phyloP scores from a whole-genome alignment of 2,113 vertebrate species.

The Microcebus ravelobensis region DNA sequence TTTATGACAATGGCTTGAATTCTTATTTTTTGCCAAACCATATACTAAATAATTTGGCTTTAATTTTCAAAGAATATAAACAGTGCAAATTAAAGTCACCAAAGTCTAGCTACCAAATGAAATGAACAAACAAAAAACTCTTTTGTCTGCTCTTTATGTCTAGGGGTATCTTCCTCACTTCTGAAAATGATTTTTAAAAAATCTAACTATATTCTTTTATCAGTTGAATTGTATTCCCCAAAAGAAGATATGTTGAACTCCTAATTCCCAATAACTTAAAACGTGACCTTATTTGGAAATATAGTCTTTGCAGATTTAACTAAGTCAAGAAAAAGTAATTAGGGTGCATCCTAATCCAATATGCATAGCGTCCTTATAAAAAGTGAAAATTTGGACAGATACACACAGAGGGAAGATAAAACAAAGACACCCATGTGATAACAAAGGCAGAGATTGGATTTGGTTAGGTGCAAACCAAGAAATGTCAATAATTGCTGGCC shows the following conservation, averaged over 20 bases:
- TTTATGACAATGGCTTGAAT: not conserved
- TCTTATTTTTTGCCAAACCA: not conserved
- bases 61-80: conserved; percentile 9
- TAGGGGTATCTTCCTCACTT: not conserved
- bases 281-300: not conserved
- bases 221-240: not conserved
- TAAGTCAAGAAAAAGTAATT: not conserved
- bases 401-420: not conserved
- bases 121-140: not conserved
- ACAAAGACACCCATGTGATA: not conserved
- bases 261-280: not conserved
- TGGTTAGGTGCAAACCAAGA: not conserved
- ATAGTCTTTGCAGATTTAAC: not conserved
- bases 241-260: not conserved
- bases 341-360: not conserved
- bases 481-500: not conserved
- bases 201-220: not conserved
- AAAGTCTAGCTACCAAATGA: not conserved
- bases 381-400: not conserved
- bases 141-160: not conserved
- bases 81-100: not conserved
- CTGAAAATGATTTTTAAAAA: not conserved
- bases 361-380: not conserved
- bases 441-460: not conserved
- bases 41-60: not conserved